Base-by-base conservation (phyloP, 2,797 vertebrate species). In the Enteromius afrohamiltoni region DNA sequence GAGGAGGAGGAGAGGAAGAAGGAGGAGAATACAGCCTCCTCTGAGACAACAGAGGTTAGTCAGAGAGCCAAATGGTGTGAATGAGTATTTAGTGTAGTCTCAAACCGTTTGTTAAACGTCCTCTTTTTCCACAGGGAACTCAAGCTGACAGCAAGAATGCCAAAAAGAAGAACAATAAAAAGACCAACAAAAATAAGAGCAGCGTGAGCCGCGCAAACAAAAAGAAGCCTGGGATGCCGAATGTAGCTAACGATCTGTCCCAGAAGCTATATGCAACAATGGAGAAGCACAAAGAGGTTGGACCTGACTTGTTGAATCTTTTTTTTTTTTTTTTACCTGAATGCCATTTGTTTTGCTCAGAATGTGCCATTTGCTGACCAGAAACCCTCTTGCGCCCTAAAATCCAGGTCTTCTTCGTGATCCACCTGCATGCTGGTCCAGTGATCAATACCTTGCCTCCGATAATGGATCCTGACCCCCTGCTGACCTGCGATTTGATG, bases 121-220 rank as follows among this genome's bases (percentile, higher is more conserved):
- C 10, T 21, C 14, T 31, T 19, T 69, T 67, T 49, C 31, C 49
- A 3, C 92, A 99, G 98, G 98, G 97, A 55, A 96, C 94, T 74
- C 97, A 96, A 70, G 91, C 95, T 0, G 98, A 99, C 93, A 98
- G 96, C 93, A 99, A 99, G 93, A 99, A 98, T 0, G 98, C 96
- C 86, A 99, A 99, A 95, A 99, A 99, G 90, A 99, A 99, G 94
- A 99, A 99, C 94, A 99, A 95, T 90, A 99, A 99, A 90, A 99
- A 99, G 91, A 97, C 97, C 55, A 99, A 96, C 91, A 99, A 99
- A 93, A 99, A 98, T 90, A 99, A 99, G 89, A 97, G 97, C 90
- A 99, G 97, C 81, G 90, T 98, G 90, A 99, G 97, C 93, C 95
- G 98, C 88, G 96, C 97, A 91, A 99, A 97, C 93, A 99, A 99